Percentiles rank a stretch among this genome's conserved stretches.
Evolutionary conservation across 2,888 invertebrate species (phyloP).

Genomic region (Apantesis nais): DNA sequence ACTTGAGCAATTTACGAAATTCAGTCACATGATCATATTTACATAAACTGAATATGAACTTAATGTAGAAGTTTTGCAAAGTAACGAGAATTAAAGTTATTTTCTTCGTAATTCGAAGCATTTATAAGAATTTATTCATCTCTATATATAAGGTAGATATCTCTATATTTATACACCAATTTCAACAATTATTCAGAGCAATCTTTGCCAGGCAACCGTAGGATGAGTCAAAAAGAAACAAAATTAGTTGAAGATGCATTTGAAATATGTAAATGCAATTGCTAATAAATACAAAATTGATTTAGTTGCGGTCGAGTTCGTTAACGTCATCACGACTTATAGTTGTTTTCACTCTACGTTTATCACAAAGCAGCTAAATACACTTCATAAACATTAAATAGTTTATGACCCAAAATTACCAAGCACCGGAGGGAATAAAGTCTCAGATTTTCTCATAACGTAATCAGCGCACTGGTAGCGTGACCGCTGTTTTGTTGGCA

Average conservation of each 20-base stretch:
- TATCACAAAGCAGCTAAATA: constrained; percentile 13
- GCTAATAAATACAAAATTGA: too few species aligned
- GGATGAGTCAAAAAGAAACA: too few species aligned
- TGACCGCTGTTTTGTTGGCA: constrained; percentile 3
- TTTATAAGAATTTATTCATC: not conserved
- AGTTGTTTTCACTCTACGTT: not conserved
- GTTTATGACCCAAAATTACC: constrained; percentile 25
- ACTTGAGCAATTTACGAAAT: too few species aligned
- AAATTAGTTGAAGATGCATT: not conserved
- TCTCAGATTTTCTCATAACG: constrained; percentile 19
- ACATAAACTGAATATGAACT: too few species aligned
- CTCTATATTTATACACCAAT: too few species aligned
- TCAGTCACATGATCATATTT: too few species aligned
- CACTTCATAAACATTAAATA: constrained; percentile 21
- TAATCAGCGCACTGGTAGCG: constrained; percentile 16
- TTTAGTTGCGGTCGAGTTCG: not conserved
- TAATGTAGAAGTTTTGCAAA: too few species aligned
- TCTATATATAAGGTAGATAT: too few species aligned
- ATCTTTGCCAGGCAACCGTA: too few species aligned
- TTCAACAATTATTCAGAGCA: too few species aligned
- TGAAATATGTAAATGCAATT: too few species aligned
- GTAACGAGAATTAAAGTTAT: not conserved
- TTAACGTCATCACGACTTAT: not conserved
- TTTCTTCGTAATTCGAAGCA: not conserved
- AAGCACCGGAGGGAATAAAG: constrained; percentile 16